A percentile compares a stretch with the other conserved stretches of the same genome.
These are phyloP conservation scores for Sphaeridia pumilis DNA, from an alignment of 2,888 invertebrate species.

Conservation along the genomic window DNA sequence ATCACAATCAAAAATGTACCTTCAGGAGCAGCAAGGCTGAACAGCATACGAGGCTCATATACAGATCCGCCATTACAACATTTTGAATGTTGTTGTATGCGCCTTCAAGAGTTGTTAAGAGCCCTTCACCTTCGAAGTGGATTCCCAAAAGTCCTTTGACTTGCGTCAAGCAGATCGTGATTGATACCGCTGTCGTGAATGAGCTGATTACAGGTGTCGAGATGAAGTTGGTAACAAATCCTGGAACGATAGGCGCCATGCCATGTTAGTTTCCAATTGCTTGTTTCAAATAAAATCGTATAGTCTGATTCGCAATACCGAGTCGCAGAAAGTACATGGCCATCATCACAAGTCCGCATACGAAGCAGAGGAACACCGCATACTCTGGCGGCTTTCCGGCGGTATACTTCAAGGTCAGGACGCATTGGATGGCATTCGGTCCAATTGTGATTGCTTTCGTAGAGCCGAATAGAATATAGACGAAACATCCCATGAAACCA, in stretches of 20 bases:
- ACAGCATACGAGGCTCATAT: constrained; percentile 56
- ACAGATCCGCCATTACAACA: constrained; percentile 58
- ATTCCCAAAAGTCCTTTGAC: constrained; percentile 64
- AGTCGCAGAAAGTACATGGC: constrained; percentile 72
- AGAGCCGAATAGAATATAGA: constrained; percentile 80
- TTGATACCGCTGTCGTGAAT: constrained; percentile 82
- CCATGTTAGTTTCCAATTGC: too few species aligned
- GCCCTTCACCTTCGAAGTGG: constrained; percentile 58
- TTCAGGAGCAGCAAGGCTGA: constrained; percentile 12
- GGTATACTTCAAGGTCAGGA: constrained; percentile 13
- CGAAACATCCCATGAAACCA: constrained; percentile 83
- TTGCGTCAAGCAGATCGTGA: constrained; percentile 78
- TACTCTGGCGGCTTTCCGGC: constrained; percentile 43
- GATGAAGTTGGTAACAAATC: constrained; percentile 77
- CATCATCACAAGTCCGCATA: constrained; percentile 61
- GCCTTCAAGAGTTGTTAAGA: constrained; percentile 52
- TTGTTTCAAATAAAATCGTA: too few species aligned
- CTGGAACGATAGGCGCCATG: too few species aligned
- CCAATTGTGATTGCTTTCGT: constrained; percentile 43
- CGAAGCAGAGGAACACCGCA: constrained; percentile 62
- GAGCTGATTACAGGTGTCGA: constrained; percentile 80
- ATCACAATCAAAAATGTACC: too few species aligned
- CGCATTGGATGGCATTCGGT: constrained; percentile 18
- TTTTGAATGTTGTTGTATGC: constrained; percentile 55
- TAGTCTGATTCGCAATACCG: too few species aligned